Evolutionary conservation across 2,797 vertebrate genomes (phyloP).

Genomic region (Vireo griseus): DNA sequence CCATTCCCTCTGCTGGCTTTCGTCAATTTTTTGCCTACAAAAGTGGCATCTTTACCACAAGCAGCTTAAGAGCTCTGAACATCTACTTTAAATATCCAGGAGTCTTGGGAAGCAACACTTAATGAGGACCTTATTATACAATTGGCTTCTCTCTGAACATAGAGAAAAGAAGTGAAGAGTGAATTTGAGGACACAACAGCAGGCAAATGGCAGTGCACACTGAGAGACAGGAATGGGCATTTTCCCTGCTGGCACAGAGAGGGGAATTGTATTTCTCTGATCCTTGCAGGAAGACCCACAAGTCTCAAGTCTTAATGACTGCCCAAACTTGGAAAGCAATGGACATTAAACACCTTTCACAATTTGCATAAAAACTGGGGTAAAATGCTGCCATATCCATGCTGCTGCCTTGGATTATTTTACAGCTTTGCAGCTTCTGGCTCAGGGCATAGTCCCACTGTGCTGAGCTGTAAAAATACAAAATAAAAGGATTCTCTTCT

Average conservation of each 20-base stretch:
- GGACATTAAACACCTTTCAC: neutral
- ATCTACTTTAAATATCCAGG: neutral
- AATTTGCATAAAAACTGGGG: neutral
- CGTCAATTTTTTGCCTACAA: neutral
- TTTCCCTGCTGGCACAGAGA: neutral
- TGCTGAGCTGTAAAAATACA: neutral
- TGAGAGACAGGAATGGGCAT: neutral
- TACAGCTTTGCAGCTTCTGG: neutral
- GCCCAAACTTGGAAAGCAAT: neutral
- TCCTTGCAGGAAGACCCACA: neutral
- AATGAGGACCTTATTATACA: neutral
- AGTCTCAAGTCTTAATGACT: neutral
- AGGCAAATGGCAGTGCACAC: rapidly evolving
- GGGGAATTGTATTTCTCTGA: rapidly evolving
- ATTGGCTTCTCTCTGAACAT: neutral
- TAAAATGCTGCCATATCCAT: neutral
- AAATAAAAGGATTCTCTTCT: neutral
- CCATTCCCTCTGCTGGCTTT: neutral
- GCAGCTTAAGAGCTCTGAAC: neutral
- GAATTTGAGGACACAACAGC: neutral
- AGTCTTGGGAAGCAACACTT: neutral
- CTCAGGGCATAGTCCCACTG: neutral
- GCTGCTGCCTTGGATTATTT: neutral
- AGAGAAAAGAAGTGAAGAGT: neutral
- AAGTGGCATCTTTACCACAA: neutral